phyloP scores from a whole-genome alignment of 2,113 vertebrate genomes.

The Pogonocichla stellata region DNA sequence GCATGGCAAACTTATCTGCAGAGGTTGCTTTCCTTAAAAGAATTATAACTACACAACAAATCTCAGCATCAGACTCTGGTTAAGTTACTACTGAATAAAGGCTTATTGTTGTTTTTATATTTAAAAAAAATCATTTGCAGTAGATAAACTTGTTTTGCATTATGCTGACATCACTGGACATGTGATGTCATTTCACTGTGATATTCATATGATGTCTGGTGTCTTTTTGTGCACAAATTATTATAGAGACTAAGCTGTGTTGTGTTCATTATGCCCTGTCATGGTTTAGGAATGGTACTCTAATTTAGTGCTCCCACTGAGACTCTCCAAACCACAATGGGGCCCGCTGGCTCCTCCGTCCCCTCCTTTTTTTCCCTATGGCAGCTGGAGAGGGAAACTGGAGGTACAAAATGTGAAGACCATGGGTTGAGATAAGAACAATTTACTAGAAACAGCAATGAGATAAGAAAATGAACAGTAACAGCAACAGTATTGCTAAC shows the following conservation, averaged over 20 bases:
- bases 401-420: neutral
- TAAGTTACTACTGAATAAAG: constrained; percentile 68
- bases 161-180: constrained; percentile 76
- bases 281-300: neutral
- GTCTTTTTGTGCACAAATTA: constrained; percentile 66
- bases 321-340: neutral
- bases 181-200: constrained; percentile 84
- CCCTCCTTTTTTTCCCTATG: neutral
- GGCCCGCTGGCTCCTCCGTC: neutral
- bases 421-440: neutral
- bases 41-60: constrained; percentile 76
- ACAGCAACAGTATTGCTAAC: neutral
- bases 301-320: neutral
- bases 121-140: constrained; percentile 52
- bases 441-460: neutral
- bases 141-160: constrained; percentile 74
- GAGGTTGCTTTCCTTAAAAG: constrained; percentile 79
- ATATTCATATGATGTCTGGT: constrained; percentile 67
- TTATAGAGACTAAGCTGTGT: constrained; percentile 65
- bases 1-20: constrained; percentile 75
- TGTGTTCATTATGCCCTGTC: constrained; percentile 67
- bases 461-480: neutral
- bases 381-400: neutral
- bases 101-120: neutral
- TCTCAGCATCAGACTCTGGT: constrained; percentile 77